phyloP scores from a whole-genome alignment of 2,113 vertebrate genomes.

The Phoenicopterus ruber region DNA sequence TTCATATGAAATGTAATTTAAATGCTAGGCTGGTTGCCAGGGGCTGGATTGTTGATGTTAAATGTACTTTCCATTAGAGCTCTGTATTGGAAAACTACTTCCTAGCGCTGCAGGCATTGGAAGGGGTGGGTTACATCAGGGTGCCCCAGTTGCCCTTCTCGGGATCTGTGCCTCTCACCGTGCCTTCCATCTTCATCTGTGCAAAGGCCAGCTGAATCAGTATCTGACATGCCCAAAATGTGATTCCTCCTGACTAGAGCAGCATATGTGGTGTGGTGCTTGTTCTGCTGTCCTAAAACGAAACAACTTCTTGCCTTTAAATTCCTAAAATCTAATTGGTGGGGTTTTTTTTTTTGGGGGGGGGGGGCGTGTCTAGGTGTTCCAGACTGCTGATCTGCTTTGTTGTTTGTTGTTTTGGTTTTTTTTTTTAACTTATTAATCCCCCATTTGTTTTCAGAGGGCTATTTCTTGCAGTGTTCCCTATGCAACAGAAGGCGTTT shows the following conservation, averaged over 20 bases:
- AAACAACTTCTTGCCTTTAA: background rate
- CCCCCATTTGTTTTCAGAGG: background rate
- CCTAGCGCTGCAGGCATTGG: background rate
- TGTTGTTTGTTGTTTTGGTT: too few species aligned
- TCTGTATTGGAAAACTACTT: constrained; percentile 53
- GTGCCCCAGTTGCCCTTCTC: background rate
- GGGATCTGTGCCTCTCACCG: background rate
- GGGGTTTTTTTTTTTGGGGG: fast-evolving
- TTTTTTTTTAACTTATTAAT: background rate
- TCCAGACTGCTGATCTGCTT: background rate
- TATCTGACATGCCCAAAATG: background rate
- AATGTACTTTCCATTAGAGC: constrained; percentile 60
- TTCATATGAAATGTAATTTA: constrained; percentile 37
- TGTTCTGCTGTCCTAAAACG: background rate
- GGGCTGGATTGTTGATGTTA: constrained; percentile 24
- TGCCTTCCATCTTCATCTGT: background rate
- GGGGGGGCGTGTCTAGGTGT: background rate
- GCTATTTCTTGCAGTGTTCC: background rate
- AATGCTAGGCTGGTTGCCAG: constrained; percentile 40
- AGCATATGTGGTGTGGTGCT: background rate
- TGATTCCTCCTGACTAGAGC: background rate
- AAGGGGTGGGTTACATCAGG: background rate
- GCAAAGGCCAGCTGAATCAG: background rate
- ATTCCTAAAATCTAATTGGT: background rate
- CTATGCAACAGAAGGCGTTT: background rate